These are phyloP conservation scores for Plagiodera versicolora DNA, from an alignment of 2,888 invertebrate genomes.

Conservation along the genomic window DNA sequence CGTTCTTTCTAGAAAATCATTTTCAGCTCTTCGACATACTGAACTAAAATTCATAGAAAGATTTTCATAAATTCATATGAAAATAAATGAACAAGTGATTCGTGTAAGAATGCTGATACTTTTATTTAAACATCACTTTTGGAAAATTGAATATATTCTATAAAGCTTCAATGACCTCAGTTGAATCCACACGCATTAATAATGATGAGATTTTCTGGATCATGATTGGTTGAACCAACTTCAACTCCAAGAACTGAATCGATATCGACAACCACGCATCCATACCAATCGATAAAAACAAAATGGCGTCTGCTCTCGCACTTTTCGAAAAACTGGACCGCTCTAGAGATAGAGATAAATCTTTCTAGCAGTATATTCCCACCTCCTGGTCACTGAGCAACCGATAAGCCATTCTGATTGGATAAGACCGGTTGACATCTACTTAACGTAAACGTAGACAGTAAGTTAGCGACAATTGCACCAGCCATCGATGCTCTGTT, in stretches of 20 bases:
- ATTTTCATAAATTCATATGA: too few species aligned
- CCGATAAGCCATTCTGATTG: slow-evolving; percentile 37
- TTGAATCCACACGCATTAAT: too few species aligned
- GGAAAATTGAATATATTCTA: too few species aligned
- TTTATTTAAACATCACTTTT: too few species aligned
- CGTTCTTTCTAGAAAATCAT: too few species aligned
- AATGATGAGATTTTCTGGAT: too few species aligned
- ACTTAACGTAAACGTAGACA: slow-evolving; percentile 29
- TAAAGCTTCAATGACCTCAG: too few species aligned
- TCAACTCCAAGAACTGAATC: not conserved
- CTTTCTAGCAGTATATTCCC: slow-evolving; percentile 35
- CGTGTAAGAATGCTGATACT: too few species aligned
- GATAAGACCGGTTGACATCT: slow-evolving; percentile 41
- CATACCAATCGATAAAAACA: slow-evolving; percentile 4
- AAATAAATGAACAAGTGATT: too few species aligned
- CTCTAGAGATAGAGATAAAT: slow-evolving; percentile 22
- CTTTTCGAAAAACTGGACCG: slow-evolving; percentile 10
- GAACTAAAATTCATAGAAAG: too few species aligned
- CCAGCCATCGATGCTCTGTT: slow-evolving; percentile 46
- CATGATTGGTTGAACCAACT: not conserved
- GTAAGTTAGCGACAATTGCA: slow-evolving; percentile 37
- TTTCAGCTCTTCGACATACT: too few species aligned
- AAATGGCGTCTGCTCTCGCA: slow-evolving; percentile 6
- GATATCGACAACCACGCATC: not conserved
- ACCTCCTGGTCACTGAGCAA: slow-evolving; percentile 42